Percentiles rank a stretch among this genome's conserved stretches.
phyloP scores from a whole-genome alignment of 2,797 vertebrate genomes.

The Kryptopterus vitreolus region DNA sequence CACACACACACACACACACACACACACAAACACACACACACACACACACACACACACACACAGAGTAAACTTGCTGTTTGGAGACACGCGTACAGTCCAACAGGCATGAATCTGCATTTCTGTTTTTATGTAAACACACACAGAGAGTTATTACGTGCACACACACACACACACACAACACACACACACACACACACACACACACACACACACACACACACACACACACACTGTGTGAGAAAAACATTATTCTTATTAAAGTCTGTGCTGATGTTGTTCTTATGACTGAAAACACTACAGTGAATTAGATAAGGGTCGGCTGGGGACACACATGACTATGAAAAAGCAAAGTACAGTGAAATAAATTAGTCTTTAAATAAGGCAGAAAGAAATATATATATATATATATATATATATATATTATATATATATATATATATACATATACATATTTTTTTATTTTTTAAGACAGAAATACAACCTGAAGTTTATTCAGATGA shows the following conservation, averaged over 20 bases:
- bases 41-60: background rate
- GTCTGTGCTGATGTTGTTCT: background rate
- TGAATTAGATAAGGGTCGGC: background rate
- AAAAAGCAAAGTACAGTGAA: background rate
- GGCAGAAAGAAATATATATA: too few relatives aligned
- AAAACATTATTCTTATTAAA: background rate
- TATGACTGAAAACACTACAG: background rate
- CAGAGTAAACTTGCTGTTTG: background rate
- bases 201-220: too few relatives aligned
- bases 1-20: background rate
- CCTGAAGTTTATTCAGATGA: too few relatives aligned
- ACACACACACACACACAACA: too few relatives aligned
- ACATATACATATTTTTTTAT: too few relatives aligned
- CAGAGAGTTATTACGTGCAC: background rate
- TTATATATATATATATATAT: too few relatives aligned
- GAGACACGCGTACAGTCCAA: background rate
- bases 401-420: too few relatives aligned
- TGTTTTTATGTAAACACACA: background rate
- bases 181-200: too few relatives aligned
- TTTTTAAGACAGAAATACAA: too few relatives aligned
- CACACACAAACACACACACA: background rate
- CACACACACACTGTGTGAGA: too few relatives aligned
- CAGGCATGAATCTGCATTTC: background rate
- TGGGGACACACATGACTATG: background rate
- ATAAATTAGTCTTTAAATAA: too few relatives aligned